Evolutionary conservation across 2,797 vertebrate genomes (phyloP), one percentile per base, ranked within the genome.

Genomic region (Heterohyrax brucei): DNA sequence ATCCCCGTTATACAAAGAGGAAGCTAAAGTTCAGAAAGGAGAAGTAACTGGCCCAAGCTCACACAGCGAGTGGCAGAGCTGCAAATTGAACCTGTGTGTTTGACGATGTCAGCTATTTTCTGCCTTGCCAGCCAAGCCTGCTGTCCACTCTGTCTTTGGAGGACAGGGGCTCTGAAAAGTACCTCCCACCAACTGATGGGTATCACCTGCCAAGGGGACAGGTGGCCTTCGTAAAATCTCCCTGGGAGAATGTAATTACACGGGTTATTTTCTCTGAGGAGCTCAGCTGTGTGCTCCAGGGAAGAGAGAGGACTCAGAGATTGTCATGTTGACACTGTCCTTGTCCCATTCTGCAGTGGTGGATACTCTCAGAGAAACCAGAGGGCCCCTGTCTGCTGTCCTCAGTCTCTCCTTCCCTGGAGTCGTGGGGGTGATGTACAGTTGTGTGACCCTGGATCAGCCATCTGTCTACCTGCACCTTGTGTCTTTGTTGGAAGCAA

Each of bases 21-120:
- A 86, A 62, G 22, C 33, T 62, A 22, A 89, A 14, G n/a, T 48
- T 62, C 87, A 66, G 90, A 95, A 39, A 94, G 64, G n/a, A 39
- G n/a, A 75, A 64, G 59, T 0, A 0, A 48, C n/a, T 21, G 53
- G 53, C 7, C 19, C 46, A 78, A 39, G 53, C 19, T 89, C 86
- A 76, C 70, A 72, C 59, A 92, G 64, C 8, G 3, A 39, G 44
- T 5, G 53, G 28, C 77, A 68, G 66, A 94, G 24, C 61, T 1
- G 0, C 2, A 0, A 10, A 39, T 59, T 46, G 75, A 86, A 33
- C 73, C 70, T 13, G 3, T 39, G 64, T 46, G 50, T 66, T 86
- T 91, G 66, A 28, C 14, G 19, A 39, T 39, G 39, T 39, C 1
- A 4, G 16, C 0, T 1, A 26, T 39, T 87, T 84, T 59, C 56